phyloP scores from a whole-genome alignment of 2,797 vertebrate species.

The Takifugu ocellatus region DNA sequence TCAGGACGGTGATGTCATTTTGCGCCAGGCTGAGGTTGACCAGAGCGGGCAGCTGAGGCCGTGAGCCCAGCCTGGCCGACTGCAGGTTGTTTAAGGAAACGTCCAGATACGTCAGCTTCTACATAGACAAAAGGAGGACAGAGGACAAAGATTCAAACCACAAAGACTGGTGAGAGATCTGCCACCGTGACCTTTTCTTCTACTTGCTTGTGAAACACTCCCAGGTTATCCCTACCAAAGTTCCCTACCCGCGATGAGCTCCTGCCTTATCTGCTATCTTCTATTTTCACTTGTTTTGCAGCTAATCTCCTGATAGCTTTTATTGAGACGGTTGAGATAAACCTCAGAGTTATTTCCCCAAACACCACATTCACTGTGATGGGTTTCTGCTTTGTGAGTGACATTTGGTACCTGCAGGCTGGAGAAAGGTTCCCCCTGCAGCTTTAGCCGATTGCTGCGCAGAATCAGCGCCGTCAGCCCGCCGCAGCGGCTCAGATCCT shows the following conservation, averaged over 20 bases:
- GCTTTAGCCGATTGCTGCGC: slow-evolving; percentile 80
- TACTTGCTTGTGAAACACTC: too few relatives aligned
- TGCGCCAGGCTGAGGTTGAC: slow-evolving; percentile 73
- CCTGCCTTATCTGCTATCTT: too few relatives aligned
- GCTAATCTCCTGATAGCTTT: too few relatives aligned
- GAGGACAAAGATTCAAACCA: too few relatives aligned
- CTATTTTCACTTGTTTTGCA: too few relatives aligned
- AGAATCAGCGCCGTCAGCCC: slow-evolving; percentile 75
- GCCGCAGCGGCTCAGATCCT: slow-evolving; percentile 75
- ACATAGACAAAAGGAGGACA: slow-evolving; percentile 16
- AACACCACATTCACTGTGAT: neutral
- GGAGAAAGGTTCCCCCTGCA: slow-evolving; percentile 79
- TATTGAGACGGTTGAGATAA: too few relatives aligned
- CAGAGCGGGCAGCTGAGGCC: slow-evolving; percentile 80
- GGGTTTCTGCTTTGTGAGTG: neutral
- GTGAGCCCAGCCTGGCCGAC: slow-evolving; percentile 78
- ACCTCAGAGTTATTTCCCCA: neutral
- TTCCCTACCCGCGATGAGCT: too few relatives aligned
- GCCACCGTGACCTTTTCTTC: too few relatives aligned
- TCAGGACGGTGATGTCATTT: slow-evolving; percentile 78
- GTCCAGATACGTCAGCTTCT: slow-evolving; percentile 85
- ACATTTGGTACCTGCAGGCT: slow-evolving; percentile 60
- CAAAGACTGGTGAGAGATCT: too few relatives aligned
- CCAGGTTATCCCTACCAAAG: too few relatives aligned
- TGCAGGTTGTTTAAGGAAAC: slow-evolving; percentile 83